A percentile compares a stretch with the other conserved stretches of the same genome.
phyloP scores from a whole-genome alignment of 2,888 invertebrate species.

The Euproctis similis region DNA sequence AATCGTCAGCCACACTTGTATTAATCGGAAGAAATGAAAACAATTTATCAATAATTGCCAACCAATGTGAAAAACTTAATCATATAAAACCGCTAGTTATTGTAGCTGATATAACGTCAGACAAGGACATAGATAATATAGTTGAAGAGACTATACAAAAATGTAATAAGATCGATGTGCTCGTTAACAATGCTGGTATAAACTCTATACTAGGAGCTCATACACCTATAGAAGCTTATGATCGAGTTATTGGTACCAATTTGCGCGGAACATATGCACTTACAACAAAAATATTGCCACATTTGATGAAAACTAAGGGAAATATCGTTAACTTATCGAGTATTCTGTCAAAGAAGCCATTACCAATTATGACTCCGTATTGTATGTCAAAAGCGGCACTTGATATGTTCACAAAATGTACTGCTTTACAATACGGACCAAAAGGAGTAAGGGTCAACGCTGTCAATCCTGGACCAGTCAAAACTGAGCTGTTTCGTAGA shows the following conservation, averaged over 20 bases:
- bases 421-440: constrained; percentile 43
- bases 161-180: constrained; percentile 42
- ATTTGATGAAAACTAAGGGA: constrained; percentile 42
- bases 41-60: constrained; percentile 39
- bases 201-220: constrained; percentile 28
- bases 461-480: constrained; percentile 54
- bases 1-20: constrained; percentile 38
- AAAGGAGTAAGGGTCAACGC: constrained; percentile 53
- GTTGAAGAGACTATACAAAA: constrained; percentile 37
- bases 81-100: constrained; percentile 39
- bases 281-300: constrained; percentile 38
- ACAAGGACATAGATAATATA: constrained; percentile 40
- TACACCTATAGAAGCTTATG: constrained; percentile 37
- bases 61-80: constrained; percentile 36
- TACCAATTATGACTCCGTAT: constrained; percentile 42
- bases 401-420: constrained; percentile 54
- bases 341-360: constrained; percentile 37
- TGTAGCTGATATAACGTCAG: constrained; percentile 44
- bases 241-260: constrained; percentile 47
- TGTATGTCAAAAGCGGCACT: constrained; percentile 58
- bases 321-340: constrained; percentile 55
- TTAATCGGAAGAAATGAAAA: constrained; percentile 47
- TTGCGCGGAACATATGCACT: constrained; percentile 46
- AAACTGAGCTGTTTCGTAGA: constrained; percentile 43
- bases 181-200: constrained; percentile 56